Percentiles rank a stretch among this genome's conserved stretches.
Conservation (phyloP, 2,888 invertebrate species). For the Pardosa pseudoannulata region DNA sequence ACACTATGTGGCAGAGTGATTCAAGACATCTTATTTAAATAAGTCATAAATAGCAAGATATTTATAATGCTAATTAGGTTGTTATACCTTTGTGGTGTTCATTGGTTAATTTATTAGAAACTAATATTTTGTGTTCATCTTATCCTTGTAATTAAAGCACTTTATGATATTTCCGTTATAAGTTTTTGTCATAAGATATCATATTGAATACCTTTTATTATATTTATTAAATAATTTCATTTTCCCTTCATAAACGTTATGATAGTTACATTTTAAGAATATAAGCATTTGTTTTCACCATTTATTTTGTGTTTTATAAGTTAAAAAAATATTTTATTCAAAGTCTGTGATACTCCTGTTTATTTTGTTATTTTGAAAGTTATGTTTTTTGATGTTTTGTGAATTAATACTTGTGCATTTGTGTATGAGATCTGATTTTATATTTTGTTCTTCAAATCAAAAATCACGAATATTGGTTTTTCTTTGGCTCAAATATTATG, state of each 20-base stretch:
- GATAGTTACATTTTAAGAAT: too few relatives aligned
- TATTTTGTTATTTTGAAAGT: neutral
- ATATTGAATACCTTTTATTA: too few relatives aligned
- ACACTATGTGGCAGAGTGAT: constrained; percentile 25
- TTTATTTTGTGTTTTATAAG: too few relatives aligned
- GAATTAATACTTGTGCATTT: neutral
- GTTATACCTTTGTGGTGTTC: neutral
- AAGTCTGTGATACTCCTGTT: neutral
- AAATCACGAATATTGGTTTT: too few relatives aligned
- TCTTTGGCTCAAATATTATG: too few relatives aligned
- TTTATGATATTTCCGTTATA: too few relatives aligned
- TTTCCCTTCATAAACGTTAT: too few relatives aligned
- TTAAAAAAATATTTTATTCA: neutral
- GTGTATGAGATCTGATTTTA: too few relatives aligned
- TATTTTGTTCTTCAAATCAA: too few relatives aligned
- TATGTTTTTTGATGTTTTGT: neutral
- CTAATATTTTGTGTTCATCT: neutral
- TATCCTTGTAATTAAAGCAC: neutral
- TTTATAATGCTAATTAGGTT: neutral
- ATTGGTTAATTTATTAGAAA: neutral
- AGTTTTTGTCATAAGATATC: too few relatives aligned
- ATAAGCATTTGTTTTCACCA: too few relatives aligned
- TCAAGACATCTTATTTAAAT: constrained; percentile 42
- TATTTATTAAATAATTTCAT: too few relatives aligned
- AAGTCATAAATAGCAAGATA: neutral